Evolutionary conservation across 2,888 invertebrate species (phyloP).

Genomic region (Chorisops tibialis): DNA sequence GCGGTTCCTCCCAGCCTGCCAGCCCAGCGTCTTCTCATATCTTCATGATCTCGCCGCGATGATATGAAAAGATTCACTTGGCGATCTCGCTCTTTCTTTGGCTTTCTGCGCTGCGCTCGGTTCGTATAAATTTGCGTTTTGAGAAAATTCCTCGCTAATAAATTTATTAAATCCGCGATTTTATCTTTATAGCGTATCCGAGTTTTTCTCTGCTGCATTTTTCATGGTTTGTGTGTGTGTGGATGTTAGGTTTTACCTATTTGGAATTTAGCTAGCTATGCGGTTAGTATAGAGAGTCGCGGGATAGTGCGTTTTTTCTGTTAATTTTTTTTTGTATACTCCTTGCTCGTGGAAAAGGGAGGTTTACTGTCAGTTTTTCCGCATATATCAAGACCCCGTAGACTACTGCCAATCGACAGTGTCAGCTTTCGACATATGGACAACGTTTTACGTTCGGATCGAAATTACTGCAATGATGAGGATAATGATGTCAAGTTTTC

Average conservation of each 20-base stretch:
- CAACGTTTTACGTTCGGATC: constrained; percentile 28
- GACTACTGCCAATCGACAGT: constrained; percentile 21
- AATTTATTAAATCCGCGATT: constrained; percentile 34
- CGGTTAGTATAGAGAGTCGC: too few relatives aligned
- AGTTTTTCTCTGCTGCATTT: constrained; percentile 15
- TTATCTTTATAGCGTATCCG: constrained; percentile 28
- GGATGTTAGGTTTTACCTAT: neutral
- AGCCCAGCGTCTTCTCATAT: constrained; percentile 15
- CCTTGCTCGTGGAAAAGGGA: constrained; percentile 20
- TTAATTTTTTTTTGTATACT: neutral
- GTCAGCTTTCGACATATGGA: constrained; percentile 19
- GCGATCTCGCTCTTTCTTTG: neutral
- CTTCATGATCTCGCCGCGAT: constrained; percentile 19
- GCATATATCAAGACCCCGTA: constrained; percentile 9
- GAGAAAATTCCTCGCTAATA: constrained; percentile 34
- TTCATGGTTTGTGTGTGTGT: neutral
- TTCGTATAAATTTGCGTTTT: constrained; percentile 33
- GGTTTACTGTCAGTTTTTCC: constrained; percentile 24
- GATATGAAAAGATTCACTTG: neutral
- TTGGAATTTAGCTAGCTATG: neutral
- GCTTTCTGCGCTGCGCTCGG: neutral
- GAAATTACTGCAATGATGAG: constrained; percentile 30
- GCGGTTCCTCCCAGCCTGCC: neutral
- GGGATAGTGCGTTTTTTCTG: constrained; percentile 14
- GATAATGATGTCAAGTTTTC: constrained; percentile 34